Evolutionary conservation across 1,140 invertebrate species (phyloP).

Genomic region (Zaprionus lachaisei): DNA sequence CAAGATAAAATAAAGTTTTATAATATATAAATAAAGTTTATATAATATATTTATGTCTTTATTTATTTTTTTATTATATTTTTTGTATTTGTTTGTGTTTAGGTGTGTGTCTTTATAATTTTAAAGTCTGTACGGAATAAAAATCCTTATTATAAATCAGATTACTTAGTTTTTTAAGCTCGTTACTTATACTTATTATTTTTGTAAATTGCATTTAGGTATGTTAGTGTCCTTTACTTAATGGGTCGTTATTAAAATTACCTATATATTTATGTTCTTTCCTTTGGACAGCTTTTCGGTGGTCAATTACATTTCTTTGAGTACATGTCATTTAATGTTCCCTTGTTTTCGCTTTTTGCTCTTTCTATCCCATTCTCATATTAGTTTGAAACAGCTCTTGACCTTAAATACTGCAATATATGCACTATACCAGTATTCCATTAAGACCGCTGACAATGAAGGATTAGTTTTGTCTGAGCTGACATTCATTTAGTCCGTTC

Average conservation of each 20-base stretch:
- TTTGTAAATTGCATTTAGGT: too few species aligned
- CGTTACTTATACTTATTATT: too few species aligned
- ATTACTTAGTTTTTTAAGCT: neutral
- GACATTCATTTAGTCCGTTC: constrained; percentile 64
- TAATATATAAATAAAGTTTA: too few species aligned
- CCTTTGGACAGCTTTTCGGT: neutral
- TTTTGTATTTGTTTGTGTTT: neutral
- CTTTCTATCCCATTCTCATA: neutral
- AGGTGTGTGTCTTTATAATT: neutral
- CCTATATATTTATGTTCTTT: neutral
- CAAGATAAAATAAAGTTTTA: neutral
- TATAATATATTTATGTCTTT: neutral
- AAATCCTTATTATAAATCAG: too few species aligned
- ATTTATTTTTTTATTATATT: neutral
- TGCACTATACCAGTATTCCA: constrained; percentile 26
- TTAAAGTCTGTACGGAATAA: too few species aligned
- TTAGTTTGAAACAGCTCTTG: neutral
- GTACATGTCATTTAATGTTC: neutral
- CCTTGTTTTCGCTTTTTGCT: neutral
- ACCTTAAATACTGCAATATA: neutral
- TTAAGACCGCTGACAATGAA: constrained; percentile 65
- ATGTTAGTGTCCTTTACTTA: neutral
- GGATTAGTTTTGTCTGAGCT: constrained; percentile 61
- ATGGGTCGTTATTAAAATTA: neutral
- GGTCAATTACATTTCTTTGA: neutral